Percentiles rank a stretch among this genome's conserved stretches.
These are phyloP conservation scores for Alca torda DNA, from an alignment of 2,797 vertebrate genomes.

Conservation along the genomic window DNA sequence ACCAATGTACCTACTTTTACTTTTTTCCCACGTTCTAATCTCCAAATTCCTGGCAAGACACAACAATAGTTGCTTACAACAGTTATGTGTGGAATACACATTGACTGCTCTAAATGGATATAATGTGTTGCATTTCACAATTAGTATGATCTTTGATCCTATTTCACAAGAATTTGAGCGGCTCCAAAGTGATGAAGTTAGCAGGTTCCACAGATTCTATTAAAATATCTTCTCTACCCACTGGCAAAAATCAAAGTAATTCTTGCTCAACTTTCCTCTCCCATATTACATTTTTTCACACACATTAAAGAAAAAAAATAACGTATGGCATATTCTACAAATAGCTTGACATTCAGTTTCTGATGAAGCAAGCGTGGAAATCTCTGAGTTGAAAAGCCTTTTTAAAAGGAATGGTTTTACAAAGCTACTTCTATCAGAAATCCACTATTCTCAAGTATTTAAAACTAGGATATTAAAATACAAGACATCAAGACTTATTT, in stretches of 20 bases:
- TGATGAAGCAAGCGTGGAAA: not conserved
- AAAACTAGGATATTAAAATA: not conserved
- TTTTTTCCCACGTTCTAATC: not conserved
- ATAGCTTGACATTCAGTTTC: slow-evolving; percentile 4
- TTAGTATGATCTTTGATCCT: not conserved
- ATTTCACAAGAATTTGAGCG: not conserved
- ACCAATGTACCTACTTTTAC: not conserved
- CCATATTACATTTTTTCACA: not conserved
- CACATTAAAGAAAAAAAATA: not conserved
- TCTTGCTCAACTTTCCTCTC: not conserved
- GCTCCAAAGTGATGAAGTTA: not conserved
- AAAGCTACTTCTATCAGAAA: not conserved
- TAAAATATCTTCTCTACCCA: not conserved
- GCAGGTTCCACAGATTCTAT: not conserved
- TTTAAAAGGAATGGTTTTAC: not conserved
- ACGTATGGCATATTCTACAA: not conserved
- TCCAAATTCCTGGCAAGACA: not conserved
- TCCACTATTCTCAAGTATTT: not conserved
- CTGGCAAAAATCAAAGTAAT: not conserved
- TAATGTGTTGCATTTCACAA: not conserved
- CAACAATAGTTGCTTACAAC: not conserved
- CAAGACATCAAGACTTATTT: not conserved
- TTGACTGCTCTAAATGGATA: fast-evolving
- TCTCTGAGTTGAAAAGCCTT: not conserved
- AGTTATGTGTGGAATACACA: not conserved